Evolutionary conservation across 2,888 invertebrate species (phyloP).

Genomic region (Epicampocera succincta): DNA sequence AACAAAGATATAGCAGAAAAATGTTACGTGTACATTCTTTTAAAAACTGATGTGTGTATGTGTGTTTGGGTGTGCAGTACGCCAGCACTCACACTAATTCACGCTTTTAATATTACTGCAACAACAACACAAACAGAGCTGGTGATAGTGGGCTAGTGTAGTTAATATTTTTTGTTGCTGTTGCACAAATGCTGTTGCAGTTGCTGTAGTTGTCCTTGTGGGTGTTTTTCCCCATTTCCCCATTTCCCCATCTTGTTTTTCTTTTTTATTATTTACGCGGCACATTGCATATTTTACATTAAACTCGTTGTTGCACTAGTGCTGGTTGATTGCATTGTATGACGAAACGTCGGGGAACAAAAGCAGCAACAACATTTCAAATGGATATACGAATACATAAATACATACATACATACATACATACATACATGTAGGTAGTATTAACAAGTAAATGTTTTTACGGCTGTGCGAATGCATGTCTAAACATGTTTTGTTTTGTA

Average conservation of each 20-base stretch:
- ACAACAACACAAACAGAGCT: constrained; percentile 36
- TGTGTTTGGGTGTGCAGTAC: not conserved
- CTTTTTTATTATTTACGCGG: constrained; percentile 51
- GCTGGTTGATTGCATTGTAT: constrained; percentile 46
- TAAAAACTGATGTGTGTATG: not conserved
- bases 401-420: too few relatives aligned
- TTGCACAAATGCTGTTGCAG: constrained; percentile 15
- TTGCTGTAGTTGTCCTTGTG: constrained; percentile 37
- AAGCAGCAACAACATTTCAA: not conserved
- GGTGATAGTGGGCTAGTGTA: constrained; percentile 22
- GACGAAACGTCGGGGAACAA: constrained; percentile 37
- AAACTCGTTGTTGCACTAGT: constrained; percentile 40
- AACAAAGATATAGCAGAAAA: too few relatives aligned
- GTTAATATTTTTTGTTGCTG: not conserved
- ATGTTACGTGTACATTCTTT: too few relatives aligned
- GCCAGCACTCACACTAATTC: not conserved
- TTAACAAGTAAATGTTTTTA: not conserved
- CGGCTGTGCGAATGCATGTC: not conserved
- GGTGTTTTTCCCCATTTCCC: too few relatives aligned
- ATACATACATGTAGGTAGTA: not conserved
- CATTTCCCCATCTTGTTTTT: not conserved
- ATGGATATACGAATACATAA: too few relatives aligned
- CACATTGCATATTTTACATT: constrained; percentile 51
- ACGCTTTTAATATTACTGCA: constrained; percentile 21
- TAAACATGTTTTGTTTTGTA: not conserved